Evolutionary conservation across 64 coral and sea anemone genomes (phyloP).

Genomic region (Exaiptasia diaphana): DNA sequence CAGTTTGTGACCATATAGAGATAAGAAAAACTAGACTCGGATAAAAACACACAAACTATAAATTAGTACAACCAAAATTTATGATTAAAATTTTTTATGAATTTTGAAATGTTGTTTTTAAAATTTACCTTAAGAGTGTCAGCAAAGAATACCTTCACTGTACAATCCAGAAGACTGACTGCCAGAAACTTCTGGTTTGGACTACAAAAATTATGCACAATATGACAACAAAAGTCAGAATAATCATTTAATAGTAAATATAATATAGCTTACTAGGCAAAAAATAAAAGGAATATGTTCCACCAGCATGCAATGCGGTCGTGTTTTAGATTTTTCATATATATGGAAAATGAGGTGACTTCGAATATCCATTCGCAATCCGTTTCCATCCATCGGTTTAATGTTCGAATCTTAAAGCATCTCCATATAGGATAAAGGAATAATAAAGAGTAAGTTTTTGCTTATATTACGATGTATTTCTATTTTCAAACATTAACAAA

Average conservation of each 20-base stretch:
- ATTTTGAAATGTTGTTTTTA: no score
- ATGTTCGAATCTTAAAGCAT: no score
- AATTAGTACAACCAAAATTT: background rate
- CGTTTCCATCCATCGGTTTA: no score
- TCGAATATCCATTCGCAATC: no score
- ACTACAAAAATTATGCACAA: slow-evolving; percentile 27
- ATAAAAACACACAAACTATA: background rate
- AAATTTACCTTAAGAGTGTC: slow-evolving; percentile 90
- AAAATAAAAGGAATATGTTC: background rate
- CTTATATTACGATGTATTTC: no score
- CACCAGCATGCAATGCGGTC: no score
- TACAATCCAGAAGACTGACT: slow-evolving; percentile 87
- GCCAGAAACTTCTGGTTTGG: slow-evolving; percentile 83
- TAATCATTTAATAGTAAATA: background rate
- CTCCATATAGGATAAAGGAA: no score
- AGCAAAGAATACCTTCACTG: slow-evolving; percentile 96
- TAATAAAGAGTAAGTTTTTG: no score
- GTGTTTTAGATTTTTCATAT: no score
- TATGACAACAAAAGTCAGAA: background rate
- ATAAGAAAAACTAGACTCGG: slow-evolving; percentile 90
- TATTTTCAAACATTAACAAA: no score
- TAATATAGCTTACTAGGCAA: background rate
- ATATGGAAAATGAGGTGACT: no score
- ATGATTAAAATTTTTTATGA: no score
- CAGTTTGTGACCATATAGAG: slow-evolving; percentile 94